Percentiles rank a stretch among this genome's conserved stretches.
These are phyloP conservation scores for Lophius piscatorius DNA, from an alignment of 2,113 vertebrate genomes.

Conservation along the genomic window DNA sequence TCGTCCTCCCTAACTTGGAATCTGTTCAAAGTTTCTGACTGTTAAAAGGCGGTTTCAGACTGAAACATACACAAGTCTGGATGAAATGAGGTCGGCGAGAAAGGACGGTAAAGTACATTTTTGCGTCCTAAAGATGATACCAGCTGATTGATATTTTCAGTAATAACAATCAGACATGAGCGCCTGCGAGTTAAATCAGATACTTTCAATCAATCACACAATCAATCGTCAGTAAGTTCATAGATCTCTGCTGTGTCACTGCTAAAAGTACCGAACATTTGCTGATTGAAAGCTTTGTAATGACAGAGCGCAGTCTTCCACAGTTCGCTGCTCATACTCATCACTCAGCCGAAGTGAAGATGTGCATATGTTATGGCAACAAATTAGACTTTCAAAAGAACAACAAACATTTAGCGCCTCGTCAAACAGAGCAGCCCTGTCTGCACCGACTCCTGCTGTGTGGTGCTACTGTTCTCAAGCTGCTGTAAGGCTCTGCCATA, in stretches of 20 bases:
- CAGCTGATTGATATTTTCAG: too few relatives aligned
- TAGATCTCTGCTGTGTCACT: slow-evolving; percentile 19
- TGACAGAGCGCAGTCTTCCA: slow-evolving; percentile 44
- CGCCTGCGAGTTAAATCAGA: slow-evolving; percentile 13
- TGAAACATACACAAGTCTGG: too few relatives aligned
- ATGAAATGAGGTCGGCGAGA: too few relatives aligned
- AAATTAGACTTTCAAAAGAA: slow-evolving; percentile 70
- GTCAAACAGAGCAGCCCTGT: slow-evolving; percentile 68
- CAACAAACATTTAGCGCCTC: slow-evolving; percentile 75
- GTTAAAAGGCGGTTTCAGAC: too few relatives aligned
- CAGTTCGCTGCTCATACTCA: slow-evolving; percentile 48
- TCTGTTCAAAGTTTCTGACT: too few relatives aligned
- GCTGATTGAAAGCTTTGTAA: slow-evolving; percentile 43
- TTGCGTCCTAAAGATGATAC: too few relatives aligned
- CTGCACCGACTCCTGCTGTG: slow-evolving; percentile 64
- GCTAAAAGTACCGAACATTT: slow-evolving; percentile 45
- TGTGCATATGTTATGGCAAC: slow-evolving; percentile 67
- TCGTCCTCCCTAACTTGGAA: too few relatives aligned
- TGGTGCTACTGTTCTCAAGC: slow-evolving; percentile 62
- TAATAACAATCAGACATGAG: slow-evolving; percentile 12
- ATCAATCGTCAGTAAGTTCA: slow-evolving; percentile 43
- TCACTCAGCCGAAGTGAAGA: slow-evolving; percentile 65
- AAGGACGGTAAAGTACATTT: too few relatives aligned
- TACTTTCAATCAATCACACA: slow-evolving; percentile 47
- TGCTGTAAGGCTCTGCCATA: slow-evolving; percentile 52